Conservation (phyloP, 2,113 vertebrate species). For the Sterna hirundo region DNA sequence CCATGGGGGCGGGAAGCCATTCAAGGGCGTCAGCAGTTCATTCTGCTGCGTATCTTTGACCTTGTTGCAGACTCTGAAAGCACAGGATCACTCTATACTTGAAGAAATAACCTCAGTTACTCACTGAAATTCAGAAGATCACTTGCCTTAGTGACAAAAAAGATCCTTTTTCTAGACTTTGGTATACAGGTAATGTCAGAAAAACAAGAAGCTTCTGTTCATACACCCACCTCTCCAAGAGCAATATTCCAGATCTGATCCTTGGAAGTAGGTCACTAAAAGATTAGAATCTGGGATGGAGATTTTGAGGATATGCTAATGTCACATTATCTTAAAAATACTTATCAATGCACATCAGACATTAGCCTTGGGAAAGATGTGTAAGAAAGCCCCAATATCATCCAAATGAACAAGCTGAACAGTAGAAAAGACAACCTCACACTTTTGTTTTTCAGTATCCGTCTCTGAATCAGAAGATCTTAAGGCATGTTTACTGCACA, state of each 20-base stretch:
- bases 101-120: background rate
- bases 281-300: background rate
- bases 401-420: background rate
- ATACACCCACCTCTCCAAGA: background rate
- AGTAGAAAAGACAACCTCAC: background rate
- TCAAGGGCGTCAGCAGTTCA: background rate
- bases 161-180: background rate
- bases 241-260: background rate
- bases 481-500: background rate
- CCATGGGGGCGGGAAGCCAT: background rate
- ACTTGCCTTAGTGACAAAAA: background rate
- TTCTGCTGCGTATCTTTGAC: background rate
- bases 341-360: background rate
- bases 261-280: background rate
- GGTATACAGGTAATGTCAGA: background rate
- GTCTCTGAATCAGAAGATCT: constrained; percentile 22
- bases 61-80: background rate
- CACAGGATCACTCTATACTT: background rate
- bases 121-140: background rate
- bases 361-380: background rate
- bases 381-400: background rate
- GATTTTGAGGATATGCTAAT: background rate
- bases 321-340: background rate
- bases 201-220: background rate
- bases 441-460: background rate